These are phyloP conservation scores for Machimus rusticus DNA, from an alignment of 2,888 invertebrate species.

Conservation along the genomic window DNA sequence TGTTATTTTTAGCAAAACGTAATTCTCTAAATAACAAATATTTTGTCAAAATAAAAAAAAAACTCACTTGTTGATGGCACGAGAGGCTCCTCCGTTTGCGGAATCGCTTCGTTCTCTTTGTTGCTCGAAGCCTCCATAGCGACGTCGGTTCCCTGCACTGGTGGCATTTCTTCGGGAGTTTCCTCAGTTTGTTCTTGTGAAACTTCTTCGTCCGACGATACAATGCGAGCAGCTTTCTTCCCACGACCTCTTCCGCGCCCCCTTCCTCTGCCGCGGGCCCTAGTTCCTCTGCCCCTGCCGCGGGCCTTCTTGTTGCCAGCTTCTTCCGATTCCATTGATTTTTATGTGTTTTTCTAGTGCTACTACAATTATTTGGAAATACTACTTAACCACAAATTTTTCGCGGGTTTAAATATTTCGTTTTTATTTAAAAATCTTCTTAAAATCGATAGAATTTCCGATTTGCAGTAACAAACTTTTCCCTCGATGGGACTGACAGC, in stretches of 20 bases:
- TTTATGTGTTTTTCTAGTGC: neutral
- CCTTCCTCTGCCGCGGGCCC: conserved; percentile 80
- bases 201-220: conserved; percentile 70
- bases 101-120: conserved; percentile 46
- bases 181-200: conserved; percentile 62
- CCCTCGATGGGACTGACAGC: neutral
- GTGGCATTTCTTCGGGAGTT: conserved; percentile 28
- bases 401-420: neutral
- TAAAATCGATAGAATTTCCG: neutral
- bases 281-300: conserved; percentile 66
- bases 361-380: neutral
- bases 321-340: conserved; percentile 53
- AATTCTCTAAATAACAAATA: conserved; percentile 17
- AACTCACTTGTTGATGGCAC: conserved; percentile 57
- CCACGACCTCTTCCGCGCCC: conserved; percentile 79
- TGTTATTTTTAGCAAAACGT: conserved; percentile 42
- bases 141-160: neutral
- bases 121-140: conserved; percentile 55
- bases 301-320: conserved; percentile 58
- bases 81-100: conserved; percentile 47
- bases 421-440: neutral
- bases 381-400: neutral
- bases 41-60: neutral
- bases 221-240: conserved; percentile 73
- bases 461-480: neutral